Conservation (phyloP, 2,113 vertebrate genomes). For the Prolemur simus region DNA sequence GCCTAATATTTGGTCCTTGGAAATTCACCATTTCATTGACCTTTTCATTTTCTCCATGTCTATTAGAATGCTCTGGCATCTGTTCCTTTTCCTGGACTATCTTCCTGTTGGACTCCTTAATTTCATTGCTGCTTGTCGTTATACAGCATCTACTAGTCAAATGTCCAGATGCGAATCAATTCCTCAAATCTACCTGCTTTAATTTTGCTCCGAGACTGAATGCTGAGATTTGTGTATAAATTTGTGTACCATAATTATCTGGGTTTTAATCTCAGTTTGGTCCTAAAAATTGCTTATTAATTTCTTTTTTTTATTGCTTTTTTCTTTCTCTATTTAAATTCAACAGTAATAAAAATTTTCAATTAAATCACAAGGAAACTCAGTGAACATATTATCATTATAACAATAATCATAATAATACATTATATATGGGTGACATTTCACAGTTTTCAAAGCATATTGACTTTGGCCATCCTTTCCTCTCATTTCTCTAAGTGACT, state of each 20-base stretch:
- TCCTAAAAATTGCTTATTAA: slow-evolving; percentile 3
- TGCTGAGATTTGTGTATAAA: neutral
- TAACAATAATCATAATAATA: neutral
- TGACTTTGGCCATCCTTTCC: neutral
- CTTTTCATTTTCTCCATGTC: neutral
- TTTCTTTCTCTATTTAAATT: slow-evolving; percentile 41
- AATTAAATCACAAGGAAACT: slow-evolving; percentile 8
- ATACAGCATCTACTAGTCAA: neutral
- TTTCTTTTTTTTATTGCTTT: neutral
- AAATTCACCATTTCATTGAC: neutral
- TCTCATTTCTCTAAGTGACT: neutral
- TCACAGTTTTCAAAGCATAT: slow-evolving; percentile 33
- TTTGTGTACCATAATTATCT: neutral
- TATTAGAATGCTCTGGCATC: neutral
- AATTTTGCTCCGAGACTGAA: neutral
- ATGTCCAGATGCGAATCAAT: neutral
- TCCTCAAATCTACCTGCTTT: neutral
- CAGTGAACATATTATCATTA: neutral
- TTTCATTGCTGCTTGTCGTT: neutral
- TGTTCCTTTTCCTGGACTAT: neutral
- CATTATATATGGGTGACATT: neutral
- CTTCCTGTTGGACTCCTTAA: neutral
- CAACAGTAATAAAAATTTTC: slow-evolving; percentile 21
- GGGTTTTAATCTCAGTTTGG: neutral
- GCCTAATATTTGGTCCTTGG: neutral